phyloP scores from a whole-genome alignment of 1,140 invertebrate genomes.

The Drosophila seguyi region DNA sequence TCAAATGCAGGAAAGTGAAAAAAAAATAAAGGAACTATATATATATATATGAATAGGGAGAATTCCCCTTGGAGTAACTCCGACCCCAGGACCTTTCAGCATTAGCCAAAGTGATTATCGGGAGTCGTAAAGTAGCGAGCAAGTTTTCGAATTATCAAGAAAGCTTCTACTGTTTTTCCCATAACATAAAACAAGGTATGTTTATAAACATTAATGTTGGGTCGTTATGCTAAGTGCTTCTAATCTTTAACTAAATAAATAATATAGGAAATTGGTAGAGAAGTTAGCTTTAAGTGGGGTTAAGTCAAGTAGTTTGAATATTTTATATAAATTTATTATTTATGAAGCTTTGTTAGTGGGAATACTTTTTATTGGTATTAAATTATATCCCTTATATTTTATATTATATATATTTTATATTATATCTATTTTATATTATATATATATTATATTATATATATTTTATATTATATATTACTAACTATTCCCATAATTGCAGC shows the following conservation, averaged over 20 bases:
- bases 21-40: neutral
- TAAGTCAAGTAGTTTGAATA: neutral
- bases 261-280: neutral
- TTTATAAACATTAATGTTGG: slow-evolving; percentile 9
- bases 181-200: neutral
- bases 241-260: slow-evolving; percentile 7
- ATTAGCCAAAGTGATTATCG: slow-evolving; percentile 28
- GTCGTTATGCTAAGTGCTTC: slow-evolving; percentile 1
- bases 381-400: no score
- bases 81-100: slow-evolving; percentile 23
- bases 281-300: neutral
- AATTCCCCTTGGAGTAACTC: neutral
- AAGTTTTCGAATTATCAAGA: slow-evolving; percentile 9
- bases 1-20: slow-evolving; percentile 15
- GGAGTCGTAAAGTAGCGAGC: slow-evolving; percentile 18
- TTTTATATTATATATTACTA: neutral
- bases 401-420: no score
- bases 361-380: no score
- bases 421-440: neutral
- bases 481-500: neutral
- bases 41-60: neutral
- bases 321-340: neutral
- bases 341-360: neutral
- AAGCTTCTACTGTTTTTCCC: neutral
- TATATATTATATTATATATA: no score